Evolutionary conservation across 2,888 invertebrate genomes (phyloP).

Genomic region (Noctua pronuba): DNA sequence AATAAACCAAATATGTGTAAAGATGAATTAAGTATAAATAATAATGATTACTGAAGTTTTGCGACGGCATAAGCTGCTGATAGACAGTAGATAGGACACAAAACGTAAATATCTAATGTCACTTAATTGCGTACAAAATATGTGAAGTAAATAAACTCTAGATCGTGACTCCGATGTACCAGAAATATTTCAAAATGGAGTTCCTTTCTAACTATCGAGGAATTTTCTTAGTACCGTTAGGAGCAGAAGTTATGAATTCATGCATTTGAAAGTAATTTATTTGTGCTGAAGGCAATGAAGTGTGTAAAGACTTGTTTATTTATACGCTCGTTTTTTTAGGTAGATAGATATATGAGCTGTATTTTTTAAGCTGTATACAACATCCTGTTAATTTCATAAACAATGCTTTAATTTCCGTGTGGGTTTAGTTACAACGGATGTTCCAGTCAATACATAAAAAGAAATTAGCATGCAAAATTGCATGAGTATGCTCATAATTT

Average conservation of each 20-base stretch:
- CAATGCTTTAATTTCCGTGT: not conserved
- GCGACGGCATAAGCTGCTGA: not conserved
- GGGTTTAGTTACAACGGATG: not conserved
- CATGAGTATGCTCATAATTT: not conserved
- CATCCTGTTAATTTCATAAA: not conserved
- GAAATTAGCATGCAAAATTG: not conserved
- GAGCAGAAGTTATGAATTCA: slow-evolving; percentile 34
- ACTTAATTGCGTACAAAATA: slow-evolving; percentile 44
- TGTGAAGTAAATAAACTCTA: slow-evolving; percentile 47
- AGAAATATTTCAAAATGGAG: slow-evolving; percentile 78
- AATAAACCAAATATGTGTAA: not conserved
- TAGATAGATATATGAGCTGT: not conserved
- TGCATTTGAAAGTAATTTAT: slow-evolving; percentile 47
- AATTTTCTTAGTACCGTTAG: slow-evolving; percentile 75
- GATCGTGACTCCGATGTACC: slow-evolving; percentile 79
- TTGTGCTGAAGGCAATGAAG: slow-evolving; percentile 33
- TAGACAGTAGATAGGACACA: not conserved
- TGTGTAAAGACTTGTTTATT: slow-evolving; percentile 31
- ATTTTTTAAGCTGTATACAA: not conserved
- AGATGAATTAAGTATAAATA: not conserved
- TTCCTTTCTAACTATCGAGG: slow-evolving; percentile 76
- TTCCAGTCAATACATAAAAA: not conserved
- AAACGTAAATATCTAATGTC: not conserved
- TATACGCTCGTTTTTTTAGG: not conserved
- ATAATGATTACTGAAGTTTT: not conserved